A percentile compares a stretch with the other conserved stretches of the same genome.
These are phyloP conservation scores for Ifrita kowaldi DNA, from an alignment of 2,113 vertebrate genomes.

Conservation along the genomic window DNA sequence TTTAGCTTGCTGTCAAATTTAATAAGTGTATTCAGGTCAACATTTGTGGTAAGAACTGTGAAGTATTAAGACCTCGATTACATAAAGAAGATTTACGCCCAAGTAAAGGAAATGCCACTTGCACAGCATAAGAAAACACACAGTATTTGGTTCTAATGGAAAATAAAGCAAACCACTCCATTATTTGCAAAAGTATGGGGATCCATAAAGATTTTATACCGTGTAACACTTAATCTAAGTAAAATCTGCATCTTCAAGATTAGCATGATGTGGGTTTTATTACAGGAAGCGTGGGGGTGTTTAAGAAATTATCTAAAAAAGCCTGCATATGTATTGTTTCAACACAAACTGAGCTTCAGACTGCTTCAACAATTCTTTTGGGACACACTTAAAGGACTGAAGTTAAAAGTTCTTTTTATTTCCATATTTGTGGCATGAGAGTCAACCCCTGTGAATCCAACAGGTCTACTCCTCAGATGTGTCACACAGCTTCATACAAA, in stretches of 20 bases:
- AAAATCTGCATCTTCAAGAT: not conserved
- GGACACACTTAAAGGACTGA: not conserved
- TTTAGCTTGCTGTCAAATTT: not conserved
- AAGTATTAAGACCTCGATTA: not conserved
- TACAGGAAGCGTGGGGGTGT: not conserved
- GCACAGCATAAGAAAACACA: not conserved
- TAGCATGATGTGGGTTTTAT: not conserved
- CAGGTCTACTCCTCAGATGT: not conserved
- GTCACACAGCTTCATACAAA: not conserved
- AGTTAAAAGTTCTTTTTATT: not conserved
- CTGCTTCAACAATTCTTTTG: not conserved
- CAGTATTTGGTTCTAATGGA: not conserved
- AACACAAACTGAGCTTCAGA: not conserved
- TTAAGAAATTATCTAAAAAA: not conserved
- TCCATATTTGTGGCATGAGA: not conserved
- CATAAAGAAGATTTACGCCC: not conserved
- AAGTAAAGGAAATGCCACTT: not conserved
- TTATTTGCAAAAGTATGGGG: not conserved
- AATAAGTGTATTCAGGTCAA: not conserved
- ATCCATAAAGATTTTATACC: not conserved
- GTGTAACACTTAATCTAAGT: not conserved
- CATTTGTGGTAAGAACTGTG: not conserved
- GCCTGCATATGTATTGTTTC: not conserved
- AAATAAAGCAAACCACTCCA: not conserved
- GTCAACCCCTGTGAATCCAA: accelerated